Evolutionary conservation across 2,888 invertebrate species (phyloP), one percentile per base, ranked within the genome.

Genomic region (Phalera bucephala): DNA sequence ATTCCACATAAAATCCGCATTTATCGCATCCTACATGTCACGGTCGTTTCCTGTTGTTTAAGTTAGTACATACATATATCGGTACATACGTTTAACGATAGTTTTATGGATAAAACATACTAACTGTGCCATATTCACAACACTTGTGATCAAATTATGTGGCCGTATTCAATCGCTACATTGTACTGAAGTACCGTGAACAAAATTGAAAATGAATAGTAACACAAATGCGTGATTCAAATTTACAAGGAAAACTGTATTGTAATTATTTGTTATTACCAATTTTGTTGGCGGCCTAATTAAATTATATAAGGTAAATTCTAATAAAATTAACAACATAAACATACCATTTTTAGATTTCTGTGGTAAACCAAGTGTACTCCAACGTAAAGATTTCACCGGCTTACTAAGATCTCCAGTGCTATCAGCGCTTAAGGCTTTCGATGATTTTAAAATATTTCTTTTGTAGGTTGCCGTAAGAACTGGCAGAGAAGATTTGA

Each of bases 21-120:
- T 80, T 86, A 87, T 86, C 84, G 68, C 76, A 73, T 81, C 81
- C 82, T 72, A 71, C 67, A 57, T 52, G 64, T 70, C 57, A 66
- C 56, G 65, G 62, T 70, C 69, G 74, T 85, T 86, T 88, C 88
- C 88, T 84, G 87, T 81, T 77, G 51, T 59, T 56, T 58, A 36
- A 42, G 39, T 47, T 40, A 19, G 13, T 25, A 40, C 35, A 14
- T 42, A 28, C 40, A 27, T 20, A 59, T n/a, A n/a, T n/a, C n/a
- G n/a, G n/a, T n/a, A n/a, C n/a, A n/a, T 50, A 53, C 9, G 42
- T 45, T 53, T 50, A 54, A 60, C 64, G 76, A 74, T 75, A 79
- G 62, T n/a, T n/a, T n/a, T n/a, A n/a, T n/a, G n/a, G n/a, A n/a
- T n/a, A n/a, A n/a, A n/a, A n/a, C n/a, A 48, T 65, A 63, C 57